Evolutionary conservation across 1,140 invertebrate genomes (phyloP).

Genomic region (Drosophila gunungcola): DNA sequence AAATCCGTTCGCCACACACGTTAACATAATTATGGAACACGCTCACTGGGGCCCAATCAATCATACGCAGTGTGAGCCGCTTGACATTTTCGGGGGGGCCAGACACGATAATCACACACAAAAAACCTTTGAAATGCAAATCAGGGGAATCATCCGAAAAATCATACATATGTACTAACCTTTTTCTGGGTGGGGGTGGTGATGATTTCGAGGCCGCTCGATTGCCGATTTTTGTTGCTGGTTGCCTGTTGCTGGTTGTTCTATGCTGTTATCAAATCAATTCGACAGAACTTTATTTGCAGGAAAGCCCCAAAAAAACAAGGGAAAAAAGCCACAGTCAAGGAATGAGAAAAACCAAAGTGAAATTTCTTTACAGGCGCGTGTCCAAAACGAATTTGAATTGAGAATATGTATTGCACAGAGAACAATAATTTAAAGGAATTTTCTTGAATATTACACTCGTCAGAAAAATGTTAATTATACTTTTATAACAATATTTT

Average conservation of each 20-base stretch:
- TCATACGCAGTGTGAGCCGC: slow-evolving; percentile 71
- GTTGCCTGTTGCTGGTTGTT: slow-evolving; percentile 46
- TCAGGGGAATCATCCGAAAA: slow-evolving; percentile 51
- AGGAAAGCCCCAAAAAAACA: slow-evolving; percentile 24
- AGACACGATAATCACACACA: slow-evolving; percentile 58
- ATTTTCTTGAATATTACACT: too few relatives aligned
- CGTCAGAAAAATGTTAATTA: too few relatives aligned
- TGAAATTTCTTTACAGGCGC: slow-evolving; percentile 34
- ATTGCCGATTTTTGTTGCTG: slow-evolving; percentile 50
- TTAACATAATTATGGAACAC: slow-evolving; percentile 38
- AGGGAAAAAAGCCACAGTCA: slow-evolving; percentile 4
- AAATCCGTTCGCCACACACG: slow-evolving; percentile 19
- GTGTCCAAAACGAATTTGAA: slow-evolving; percentile 25
- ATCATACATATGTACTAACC: slow-evolving; percentile 61
- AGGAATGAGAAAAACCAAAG: slow-evolving; percentile 19
- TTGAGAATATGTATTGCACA: slow-evolving; percentile 17
- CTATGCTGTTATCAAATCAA: slow-evolving; percentile 44
- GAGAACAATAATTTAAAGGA: neutral
- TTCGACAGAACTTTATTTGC: slow-evolving; percentile 68
- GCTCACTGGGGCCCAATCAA: slow-evolving; percentile 61
- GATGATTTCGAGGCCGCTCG: slow-evolving; percentile 6
- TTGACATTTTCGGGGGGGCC: slow-evolving; percentile 19
- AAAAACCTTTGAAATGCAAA: slow-evolving; percentile 70
- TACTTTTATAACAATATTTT: too few relatives aligned
- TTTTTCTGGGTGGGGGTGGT: slow-evolving; percentile 21